Evolutionary conservation across 2,797 vertebrate species (phyloP).

Genomic region (Notolabrus celidotus): DNA sequence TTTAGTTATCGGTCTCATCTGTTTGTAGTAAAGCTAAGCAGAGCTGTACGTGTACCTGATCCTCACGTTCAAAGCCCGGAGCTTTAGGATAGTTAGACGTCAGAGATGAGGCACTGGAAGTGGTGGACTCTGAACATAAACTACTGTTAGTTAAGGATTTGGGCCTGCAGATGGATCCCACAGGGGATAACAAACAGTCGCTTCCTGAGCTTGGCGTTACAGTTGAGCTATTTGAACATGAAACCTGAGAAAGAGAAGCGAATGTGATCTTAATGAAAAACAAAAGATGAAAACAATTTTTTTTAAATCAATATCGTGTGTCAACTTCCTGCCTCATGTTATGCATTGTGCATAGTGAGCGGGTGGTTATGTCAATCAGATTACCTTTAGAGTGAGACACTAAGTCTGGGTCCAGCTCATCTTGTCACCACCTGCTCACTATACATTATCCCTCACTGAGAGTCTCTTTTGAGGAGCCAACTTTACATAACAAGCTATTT

Average conservation of each 20-base stretch:
- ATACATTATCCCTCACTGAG: no score
- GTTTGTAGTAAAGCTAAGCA: constrained; percentile 57
- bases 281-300: constrained; percentile 24
- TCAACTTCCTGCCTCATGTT: no score
- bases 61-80: constrained; percentile 92
- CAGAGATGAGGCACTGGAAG: constrained; percentile 88
- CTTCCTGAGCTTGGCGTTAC: constrained; percentile 90
- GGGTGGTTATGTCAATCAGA: no score
- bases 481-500: no score
- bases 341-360: no score
- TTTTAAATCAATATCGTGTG: no score
- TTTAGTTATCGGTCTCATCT: constrained; percentile 41
- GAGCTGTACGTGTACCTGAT: constrained; percentile 87
- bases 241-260: constrained; percentile 88
- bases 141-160: constrained; percentile 88
- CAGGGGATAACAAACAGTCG: constrained; percentile 90
- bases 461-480: no score
- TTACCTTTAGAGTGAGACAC: no score
- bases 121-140: constrained; percentile 89
- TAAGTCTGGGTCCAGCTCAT: no score
- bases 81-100: constrained; percentile 90
- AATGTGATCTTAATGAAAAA: constrained; percentile 76
- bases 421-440: no score
- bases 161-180: constrained; percentile 88
- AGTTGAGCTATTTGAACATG: constrained; percentile 89